These are phyloP conservation scores for Heliopora coerulea DNA, from an alignment of 92 coral and sea anemone genomes.

Conservation along the genomic window DNA sequence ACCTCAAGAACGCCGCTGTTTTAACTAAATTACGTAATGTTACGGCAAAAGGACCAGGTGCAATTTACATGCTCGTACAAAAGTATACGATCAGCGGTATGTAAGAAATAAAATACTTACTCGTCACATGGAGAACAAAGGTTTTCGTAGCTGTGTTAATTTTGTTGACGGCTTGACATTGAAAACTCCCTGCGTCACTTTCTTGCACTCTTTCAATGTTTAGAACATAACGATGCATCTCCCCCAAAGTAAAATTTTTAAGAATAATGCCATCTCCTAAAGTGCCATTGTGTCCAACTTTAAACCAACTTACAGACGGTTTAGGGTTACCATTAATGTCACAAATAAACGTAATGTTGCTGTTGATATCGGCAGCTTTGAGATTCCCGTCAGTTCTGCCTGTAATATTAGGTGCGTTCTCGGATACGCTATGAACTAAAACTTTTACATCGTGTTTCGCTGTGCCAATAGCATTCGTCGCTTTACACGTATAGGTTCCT, in stretches of 20 bases:
- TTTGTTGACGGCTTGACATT: conserved; percentile 63
- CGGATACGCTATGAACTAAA: conserved; percentile 41
- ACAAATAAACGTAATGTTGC: conserved; percentile 60
- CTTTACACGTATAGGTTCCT: conserved; percentile 33
- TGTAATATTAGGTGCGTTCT: conserved; percentile 60
- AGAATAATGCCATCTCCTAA: conserved; percentile 24
- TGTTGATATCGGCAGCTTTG: conserved; percentile 58
- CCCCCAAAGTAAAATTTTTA: conserved; percentile 46
- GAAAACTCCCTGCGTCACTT: conserved; percentile 62
- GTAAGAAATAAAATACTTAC: too few species aligned
- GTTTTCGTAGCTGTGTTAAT: conserved; percentile 55
- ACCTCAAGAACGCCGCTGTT: too few species aligned
- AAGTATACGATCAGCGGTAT: too few species aligned
- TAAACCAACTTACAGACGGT: conserved; percentile 70
- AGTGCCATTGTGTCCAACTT: conserved; percentile 38
- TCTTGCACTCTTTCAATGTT: conserved; percentile 48
- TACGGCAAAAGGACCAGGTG: too few species aligned
- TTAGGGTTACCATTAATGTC: conserved; percentile 68
- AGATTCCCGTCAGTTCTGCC: conserved; percentile 52
- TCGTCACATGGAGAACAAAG: conserved; percentile 57
- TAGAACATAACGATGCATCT: conserved; percentile 55
- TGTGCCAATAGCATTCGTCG: conserved; percentile 6
- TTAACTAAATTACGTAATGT: too few species aligned
- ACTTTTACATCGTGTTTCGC: conserved; percentile 4
- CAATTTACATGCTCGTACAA: too few species aligned